Evolutionary conservation across 1,140 invertebrate species (phyloP), one percentile per base, ranked within the genome.

Genomic region (Archegozetes longisetosus): DNA sequence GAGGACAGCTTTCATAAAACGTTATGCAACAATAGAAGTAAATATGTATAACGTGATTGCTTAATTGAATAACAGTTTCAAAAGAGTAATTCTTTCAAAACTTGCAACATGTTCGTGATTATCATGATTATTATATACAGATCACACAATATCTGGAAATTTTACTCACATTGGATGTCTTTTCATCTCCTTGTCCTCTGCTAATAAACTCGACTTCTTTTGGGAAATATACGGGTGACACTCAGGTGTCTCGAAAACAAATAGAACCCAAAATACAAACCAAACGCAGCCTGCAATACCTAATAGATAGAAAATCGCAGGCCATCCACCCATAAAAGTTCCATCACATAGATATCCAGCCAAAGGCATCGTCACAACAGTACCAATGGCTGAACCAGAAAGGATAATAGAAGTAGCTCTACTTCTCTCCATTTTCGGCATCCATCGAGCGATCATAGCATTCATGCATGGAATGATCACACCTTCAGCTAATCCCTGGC

Each of bases 381-480:
- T 69, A 12, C 70, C 70, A 64, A 72, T 67, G 70, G 86, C 87
- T 65, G 82, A 84, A 6, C 86, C 86, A 24, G 84, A 59, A 29
- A 64, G 85, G 72, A 61, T 60, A 3, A 61, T n/a, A n/a, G 52
- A 47, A n/a, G 46, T 60, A 2, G 29, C 59, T 23, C 59, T 17
- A 50, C 82, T 48, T 24, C 58, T n/a, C 40, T 61, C 52, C 52
- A 56, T 61, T 48, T 60, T 61, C 1, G 59, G 55, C 13, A 46
- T 60, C 69, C 70, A 71, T 40, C 60, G 60, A 29, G 68, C 67
- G 22, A 71, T 72, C 24, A 78, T 49, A 1, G 67, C 64, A 61
- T 73, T 69, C 68, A 72, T 71, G 3, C 62, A 67, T 1, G 72
- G 70, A 50, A 69, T 67, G 13, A 68, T 67, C 1, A 73, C 66